Evolutionary conservation across 2,797 vertebrate genomes (phyloP).

Genomic region (Anguilla pacifica): DNA sequence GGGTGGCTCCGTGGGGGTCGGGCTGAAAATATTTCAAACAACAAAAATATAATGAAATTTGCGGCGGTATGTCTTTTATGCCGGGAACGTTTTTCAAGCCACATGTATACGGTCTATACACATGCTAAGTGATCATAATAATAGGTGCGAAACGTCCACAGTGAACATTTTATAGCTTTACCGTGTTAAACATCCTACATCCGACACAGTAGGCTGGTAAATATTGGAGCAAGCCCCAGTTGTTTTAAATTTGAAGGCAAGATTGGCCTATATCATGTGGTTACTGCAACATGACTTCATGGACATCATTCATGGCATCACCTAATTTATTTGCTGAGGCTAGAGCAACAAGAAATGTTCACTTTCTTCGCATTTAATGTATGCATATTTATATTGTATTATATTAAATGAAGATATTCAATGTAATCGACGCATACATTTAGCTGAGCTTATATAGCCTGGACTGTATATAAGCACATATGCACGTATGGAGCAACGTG

Average conservation of each 20-base stretch:
- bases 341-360: background rate
- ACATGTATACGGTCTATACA: background rate
- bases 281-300: background rate
- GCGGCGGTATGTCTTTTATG: slow-evolving; percentile 12
- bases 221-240: background rate
- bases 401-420: background rate
- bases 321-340: background rate
- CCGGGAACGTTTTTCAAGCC: background rate
- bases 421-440: background rate
- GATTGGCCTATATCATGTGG: background rate
- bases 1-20: slow-evolving; percentile 41
- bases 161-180: background rate
- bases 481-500: background rate
- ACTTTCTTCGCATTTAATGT: background rate
- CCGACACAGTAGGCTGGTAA: background rate
- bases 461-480: background rate
- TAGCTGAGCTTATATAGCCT: background rate
- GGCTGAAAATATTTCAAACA: slow-evolving; percentile 28
- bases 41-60: background rate
- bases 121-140: background rate
- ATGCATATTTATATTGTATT: background rate
- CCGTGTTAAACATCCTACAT: background rate
- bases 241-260: background rate
- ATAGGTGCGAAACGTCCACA: background rate
- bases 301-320: background rate